phyloP scores from a whole-genome alignment of 1,140 invertebrate genomes.

The Nylanderia fulva region DNA sequence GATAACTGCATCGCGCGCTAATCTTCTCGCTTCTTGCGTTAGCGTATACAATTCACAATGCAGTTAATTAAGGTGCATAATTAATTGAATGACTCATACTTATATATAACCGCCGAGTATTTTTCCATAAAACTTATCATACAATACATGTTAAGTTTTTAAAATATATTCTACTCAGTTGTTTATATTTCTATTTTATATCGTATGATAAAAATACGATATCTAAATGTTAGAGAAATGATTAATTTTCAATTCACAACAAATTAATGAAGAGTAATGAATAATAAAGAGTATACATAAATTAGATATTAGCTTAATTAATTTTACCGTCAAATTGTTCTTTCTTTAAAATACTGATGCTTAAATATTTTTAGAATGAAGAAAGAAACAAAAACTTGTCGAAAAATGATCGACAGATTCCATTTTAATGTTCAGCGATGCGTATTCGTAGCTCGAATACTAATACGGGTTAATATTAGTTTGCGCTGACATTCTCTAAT shows the following conservation, averaged over 20 bases:
- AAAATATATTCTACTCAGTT: no score
- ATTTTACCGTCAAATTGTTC: not conserved
- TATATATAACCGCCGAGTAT: not conserved
- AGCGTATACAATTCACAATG: not conserved
- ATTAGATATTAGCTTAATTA: slow-evolving; percentile 18
- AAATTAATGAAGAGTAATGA: no score
- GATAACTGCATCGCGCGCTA: slow-evolving; percentile 13
- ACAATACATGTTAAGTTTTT: no score
- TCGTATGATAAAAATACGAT: not conserved
- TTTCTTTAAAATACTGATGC: not conserved
- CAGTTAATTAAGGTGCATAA: not conserved
- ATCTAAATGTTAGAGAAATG: not conserved
- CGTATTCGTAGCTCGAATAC: not conserved
- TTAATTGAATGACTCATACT: not conserved
- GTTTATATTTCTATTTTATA: not conserved
- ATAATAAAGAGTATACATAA: not conserved
- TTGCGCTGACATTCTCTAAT: slow-evolving; percentile 12
- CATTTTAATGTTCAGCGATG: slow-evolving; percentile 4
- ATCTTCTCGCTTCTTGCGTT: slow-evolving; percentile 14
- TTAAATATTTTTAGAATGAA: not conserved
- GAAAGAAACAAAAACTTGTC: not conserved
- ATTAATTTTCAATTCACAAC: not conserved
- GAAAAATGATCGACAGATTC: not conserved
- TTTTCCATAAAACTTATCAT: not conserved
- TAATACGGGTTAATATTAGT: slow-evolving; percentile 35